Conservation (phyloP, 1,140 invertebrate genomes). For the Bombus pascuorum region DNA sequence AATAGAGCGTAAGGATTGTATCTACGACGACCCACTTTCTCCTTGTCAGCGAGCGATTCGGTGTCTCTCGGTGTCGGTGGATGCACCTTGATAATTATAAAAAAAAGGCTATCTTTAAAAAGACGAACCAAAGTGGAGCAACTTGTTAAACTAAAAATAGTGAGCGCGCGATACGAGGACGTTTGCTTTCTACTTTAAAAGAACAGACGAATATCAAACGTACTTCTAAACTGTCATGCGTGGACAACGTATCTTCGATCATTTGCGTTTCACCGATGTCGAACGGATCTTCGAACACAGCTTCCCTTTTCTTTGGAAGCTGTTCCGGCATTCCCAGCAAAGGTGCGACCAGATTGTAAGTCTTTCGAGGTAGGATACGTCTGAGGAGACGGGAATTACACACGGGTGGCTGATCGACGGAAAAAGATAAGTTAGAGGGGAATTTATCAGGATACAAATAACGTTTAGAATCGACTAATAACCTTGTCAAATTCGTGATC, state of each 20-base stretch:
- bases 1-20: constrained; percentile 75
- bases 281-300: neutral
- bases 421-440: constrained; percentile 66
- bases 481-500: constrained; percentile 68
- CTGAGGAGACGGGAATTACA: constrained; percentile 68
- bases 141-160: constrained; percentile 12
- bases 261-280: too few species aligned
- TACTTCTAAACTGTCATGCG: constrained; percentile 22
- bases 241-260: neutral
- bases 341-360: constrained; percentile 71
- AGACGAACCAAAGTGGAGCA: neutral
- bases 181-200: too few species aligned
- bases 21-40: constrained; percentile 42
- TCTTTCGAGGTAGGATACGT: constrained; percentile 67
- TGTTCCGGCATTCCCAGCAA: constrained; percentile 69
- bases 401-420: constrained; percentile 64
- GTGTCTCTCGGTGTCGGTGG: constrained; percentile 62
- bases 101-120: constrained; percentile 32
- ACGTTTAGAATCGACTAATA: constrained; percentile 72
- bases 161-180: too few species aligned
- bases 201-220: neutral
- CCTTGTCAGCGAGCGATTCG: constrained; percentile 16
- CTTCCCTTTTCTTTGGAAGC: constrained; percentile 41
- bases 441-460: constrained; percentile 68
- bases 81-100: constrained; percentile 69